Evolutionary conservation across 2,113 vertebrate species (phyloP), one percentile per base, ranked within the genome.

Genomic region (Gnathonemus echidnorhynchus): DNA sequence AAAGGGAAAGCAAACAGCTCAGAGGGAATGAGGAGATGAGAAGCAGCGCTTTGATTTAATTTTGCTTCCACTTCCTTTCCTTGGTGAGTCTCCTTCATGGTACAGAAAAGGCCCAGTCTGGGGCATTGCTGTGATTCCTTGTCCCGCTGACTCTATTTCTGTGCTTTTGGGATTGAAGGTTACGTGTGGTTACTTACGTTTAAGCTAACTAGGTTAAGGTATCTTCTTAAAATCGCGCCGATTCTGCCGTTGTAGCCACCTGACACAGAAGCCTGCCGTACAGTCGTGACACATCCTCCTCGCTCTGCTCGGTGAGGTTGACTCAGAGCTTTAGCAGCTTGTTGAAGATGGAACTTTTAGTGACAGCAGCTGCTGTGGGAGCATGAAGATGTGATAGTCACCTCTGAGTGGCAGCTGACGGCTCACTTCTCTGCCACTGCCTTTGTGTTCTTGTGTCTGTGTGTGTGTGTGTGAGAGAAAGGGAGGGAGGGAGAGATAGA

Each of bases 21-120:
- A 15, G 9, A 86, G n/a, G 46, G 10, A 49, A 86, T 50, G n/a
- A 15, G 84, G 83, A 31, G 11, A 86, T 10, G 48, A 46, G 46
- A 85, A 48, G 83, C 83, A 86, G 84, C 11, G 21, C 45, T 48
- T n/a, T 50, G 48, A 86, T 86, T 50, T 86, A 50, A 86, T 86
- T 86, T 49, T 46, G 11, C 15, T 17, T 13, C 31, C 74, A 42
- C 15, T 77, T 77, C 74, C 2, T 35, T 80, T 80, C 9, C 70
- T 77, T 35, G 70, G 11, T 17, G 1, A 7, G 15, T 89, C 62
- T 77, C 46, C 42, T 89, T 19, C n/a, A 8, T 52, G 62, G n/a
- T 45, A 80, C n/a, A 21, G 24, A 50, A n/a, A n/a, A 50, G 88
- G 58, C n/a, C 27, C 45, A 46, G 0, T 80, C 17, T 80, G 74